phyloP scores from a whole-genome alignment of 2,888 invertebrate species.

The Crocallis elinguaria region DNA sequence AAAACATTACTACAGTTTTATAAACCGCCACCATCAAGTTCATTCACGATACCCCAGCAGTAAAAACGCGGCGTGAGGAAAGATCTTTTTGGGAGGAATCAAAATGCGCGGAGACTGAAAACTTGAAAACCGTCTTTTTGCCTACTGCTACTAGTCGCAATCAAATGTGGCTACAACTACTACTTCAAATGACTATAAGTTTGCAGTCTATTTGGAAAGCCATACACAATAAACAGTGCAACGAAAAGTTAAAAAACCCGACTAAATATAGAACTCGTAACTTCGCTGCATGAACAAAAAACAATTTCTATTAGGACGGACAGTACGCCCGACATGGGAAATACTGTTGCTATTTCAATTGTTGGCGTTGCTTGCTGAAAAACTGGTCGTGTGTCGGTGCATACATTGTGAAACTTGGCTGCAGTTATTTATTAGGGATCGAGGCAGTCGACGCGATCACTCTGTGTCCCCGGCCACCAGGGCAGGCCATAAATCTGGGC shows the following conservation, averaged over 20 bases:
- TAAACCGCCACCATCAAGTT: too few relatives aligned
- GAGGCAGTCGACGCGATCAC: slow-evolving; percentile 66
- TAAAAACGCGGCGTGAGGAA: too few relatives aligned
- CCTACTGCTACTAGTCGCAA: too few relatives aligned
- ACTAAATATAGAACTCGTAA: slow-evolving; percentile 9
- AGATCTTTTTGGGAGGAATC: too few relatives aligned
- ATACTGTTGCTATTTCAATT: slow-evolving; percentile 25
- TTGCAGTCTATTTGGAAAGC: slow-evolving; percentile 1
- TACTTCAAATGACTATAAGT: too few relatives aligned
- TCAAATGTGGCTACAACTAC: too few relatives aligned
- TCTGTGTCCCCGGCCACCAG: slow-evolving; percentile 55
- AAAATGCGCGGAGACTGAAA: too few relatives aligned
- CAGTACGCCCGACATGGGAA: slow-evolving; percentile 13
- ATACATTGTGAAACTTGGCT: slow-evolving; percentile 52
- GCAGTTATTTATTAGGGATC: slow-evolving; percentile 74
- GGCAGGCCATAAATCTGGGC: slow-evolving; percentile 66
- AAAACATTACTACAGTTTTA: too few relatives aligned
- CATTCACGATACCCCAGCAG: too few relatives aligned
- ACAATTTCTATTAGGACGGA: slow-evolving; percentile 22
- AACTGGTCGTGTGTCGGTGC: slow-evolving; percentile 47
- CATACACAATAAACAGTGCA: slow-evolving; percentile 2
- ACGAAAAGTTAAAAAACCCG: slow-evolving; percentile 7
- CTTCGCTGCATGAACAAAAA: slow-evolving; percentile 22
- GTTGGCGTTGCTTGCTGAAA: slow-evolving; percentile 41
- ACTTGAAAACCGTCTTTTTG: too few relatives aligned